Conservation (phyloP, 2,888 invertebrate species). For the Pomacea canaliculata region DNA sequence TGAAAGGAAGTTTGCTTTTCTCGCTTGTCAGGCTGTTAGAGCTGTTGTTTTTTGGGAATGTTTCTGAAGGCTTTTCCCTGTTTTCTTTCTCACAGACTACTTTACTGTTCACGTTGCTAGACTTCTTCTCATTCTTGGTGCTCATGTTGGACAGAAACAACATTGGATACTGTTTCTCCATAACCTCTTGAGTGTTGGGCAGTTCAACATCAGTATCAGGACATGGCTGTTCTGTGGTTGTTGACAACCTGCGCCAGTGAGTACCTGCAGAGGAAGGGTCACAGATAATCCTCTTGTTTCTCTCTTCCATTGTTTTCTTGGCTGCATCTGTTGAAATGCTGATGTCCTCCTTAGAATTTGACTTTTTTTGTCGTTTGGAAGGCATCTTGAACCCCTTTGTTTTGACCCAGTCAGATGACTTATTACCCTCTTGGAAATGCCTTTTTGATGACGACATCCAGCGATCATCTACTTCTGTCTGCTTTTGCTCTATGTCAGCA, state of each 20-base stretch:
- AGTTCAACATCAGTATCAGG: constrained; percentile 42
- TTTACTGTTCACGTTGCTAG: too few species aligned
- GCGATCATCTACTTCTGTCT: too few species aligned
- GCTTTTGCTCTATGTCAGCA: too few species aligned
- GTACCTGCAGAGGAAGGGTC: not conserved
- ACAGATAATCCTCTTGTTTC: not conserved
- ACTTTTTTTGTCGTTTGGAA: not conserved
- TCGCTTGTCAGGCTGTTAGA: too few species aligned
- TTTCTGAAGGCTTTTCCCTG: not conserved
- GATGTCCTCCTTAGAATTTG: not conserved
- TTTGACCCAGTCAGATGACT: too few species aligned
- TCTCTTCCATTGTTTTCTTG: not conserved
- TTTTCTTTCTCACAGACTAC: not conserved
- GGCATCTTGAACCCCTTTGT: not conserved
- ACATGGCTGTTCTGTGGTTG: not conserved
- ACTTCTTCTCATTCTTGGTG: too few species aligned
- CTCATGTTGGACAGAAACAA: too few species aligned
- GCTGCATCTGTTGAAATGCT: not conserved
- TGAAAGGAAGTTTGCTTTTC: too few species aligned
- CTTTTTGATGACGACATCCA: too few species aligned
- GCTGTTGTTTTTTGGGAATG: not conserved
- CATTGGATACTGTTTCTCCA: constrained; percentile 44
- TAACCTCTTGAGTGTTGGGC: constrained; percentile 45
- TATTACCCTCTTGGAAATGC: too few species aligned
- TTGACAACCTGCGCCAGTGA: not conserved